Evolutionary conservation across 1,140 invertebrate species (phyloP).

Genomic region (Episyrphus balteatus): DNA sequence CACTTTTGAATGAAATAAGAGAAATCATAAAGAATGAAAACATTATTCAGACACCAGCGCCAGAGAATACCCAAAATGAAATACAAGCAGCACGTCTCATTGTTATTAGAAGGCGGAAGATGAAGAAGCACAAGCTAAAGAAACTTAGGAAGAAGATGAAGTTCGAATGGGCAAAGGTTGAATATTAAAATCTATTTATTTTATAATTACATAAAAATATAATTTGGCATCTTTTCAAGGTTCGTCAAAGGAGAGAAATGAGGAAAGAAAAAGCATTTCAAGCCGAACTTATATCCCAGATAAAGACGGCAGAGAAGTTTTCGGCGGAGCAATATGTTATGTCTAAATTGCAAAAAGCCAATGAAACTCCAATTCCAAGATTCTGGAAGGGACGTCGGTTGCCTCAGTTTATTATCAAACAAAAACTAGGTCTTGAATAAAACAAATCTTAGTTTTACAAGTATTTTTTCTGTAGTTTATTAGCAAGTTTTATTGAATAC

Average conservation of each 20-base stretch:
- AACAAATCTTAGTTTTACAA: not conserved
- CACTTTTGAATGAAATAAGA: too few species aligned
- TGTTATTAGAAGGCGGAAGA: conserved; percentile 67
- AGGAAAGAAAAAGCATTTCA: conserved; percentile 69
- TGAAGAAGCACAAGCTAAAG: conserved; percentile 73
- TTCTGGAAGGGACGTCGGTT: conserved; percentile 53
- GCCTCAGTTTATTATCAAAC: conserved; percentile 51
- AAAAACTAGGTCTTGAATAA: conserved; percentile 38
- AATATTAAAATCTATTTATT: conserved; percentile 22
- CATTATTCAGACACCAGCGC: too few species aligned
- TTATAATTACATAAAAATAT: not conserved
- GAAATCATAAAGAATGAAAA: too few species aligned
- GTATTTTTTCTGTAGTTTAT: too few species aligned
- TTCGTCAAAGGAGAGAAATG: conserved; percentile 52
- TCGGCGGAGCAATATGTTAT: conserved; percentile 59
- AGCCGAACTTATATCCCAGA: conserved; percentile 50
- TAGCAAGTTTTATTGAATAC: too few species aligned
- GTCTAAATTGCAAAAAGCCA: conserved; percentile 48
- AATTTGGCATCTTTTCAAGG: not conserved
- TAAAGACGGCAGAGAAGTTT: conserved; percentile 62
- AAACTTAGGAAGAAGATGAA: conserved; percentile 71
- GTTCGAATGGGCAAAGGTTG: conserved; percentile 53
- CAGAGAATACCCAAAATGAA: conserved; percentile 27
- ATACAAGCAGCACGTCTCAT: conserved; percentile 63
- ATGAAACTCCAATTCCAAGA: conserved; percentile 48